Conservation (phyloP, 2,113 vertebrate species). For the Paralichthys olivaceus region DNA sequence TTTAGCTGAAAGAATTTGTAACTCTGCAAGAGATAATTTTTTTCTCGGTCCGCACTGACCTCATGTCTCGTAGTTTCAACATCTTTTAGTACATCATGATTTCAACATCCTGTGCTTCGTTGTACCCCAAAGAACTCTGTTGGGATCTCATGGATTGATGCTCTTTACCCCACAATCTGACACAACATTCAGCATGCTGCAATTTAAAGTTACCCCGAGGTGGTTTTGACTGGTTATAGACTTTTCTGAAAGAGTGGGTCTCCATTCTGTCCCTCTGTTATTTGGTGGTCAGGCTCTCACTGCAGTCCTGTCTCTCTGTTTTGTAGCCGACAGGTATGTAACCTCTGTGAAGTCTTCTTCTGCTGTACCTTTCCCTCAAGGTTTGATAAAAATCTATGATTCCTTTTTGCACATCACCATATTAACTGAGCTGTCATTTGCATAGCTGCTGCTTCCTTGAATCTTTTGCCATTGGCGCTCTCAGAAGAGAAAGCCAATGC, state of each 20-base stretch:
- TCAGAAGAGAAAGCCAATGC: not conserved
- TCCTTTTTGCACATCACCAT: not conserved
- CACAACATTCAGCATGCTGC: not conserved
- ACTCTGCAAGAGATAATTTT: not conserved
- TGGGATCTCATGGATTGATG: not conserved
- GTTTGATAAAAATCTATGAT: constrained; percentile 3
- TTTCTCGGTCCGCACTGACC: not conserved
- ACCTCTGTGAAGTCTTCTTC: not conserved
- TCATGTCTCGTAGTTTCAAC: not conserved
- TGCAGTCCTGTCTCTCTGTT: not conserved
- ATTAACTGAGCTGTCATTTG: constrained; percentile 25
- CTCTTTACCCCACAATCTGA: not conserved
- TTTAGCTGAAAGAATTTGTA: not conserved
- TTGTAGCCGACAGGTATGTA: constrained; percentile 1
- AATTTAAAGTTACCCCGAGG: not conserved
- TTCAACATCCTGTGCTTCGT: not conserved
- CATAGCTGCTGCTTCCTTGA: not conserved
- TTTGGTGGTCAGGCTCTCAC: too few relatives aligned
- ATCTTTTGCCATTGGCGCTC: not conserved
- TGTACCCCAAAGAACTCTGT: not conserved
- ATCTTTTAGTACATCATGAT: not conserved
- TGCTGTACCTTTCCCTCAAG: not conserved
- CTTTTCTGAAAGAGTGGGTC: not conserved
- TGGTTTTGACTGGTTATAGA: not conserved
- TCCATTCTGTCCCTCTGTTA: not conserved